These are phyloP conservation scores for Choloepus didactylus DNA, from an alignment of 2,797 vertebrate species.

Conservation along the genomic window DNA sequence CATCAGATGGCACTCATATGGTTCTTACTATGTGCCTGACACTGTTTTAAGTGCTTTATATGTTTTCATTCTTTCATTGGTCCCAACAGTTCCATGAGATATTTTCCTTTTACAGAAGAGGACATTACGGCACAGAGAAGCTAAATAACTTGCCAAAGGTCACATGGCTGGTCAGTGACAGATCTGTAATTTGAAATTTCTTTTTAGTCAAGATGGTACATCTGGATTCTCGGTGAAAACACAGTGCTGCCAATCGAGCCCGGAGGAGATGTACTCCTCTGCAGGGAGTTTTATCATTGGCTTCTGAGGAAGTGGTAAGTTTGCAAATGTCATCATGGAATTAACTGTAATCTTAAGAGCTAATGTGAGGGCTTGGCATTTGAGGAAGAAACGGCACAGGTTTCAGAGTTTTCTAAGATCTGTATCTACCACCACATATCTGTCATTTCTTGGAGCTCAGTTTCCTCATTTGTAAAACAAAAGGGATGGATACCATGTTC, in stretches of 20 bases:
- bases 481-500: not conserved
- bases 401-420: slow-evolving; percentile 21
- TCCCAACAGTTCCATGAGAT: not conserved
- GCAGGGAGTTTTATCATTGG: not conserved
- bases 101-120: slow-evolving; percentile 26
- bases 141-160: not conserved
- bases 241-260: not conserved
- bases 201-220: not conserved
- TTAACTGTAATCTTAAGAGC: slow-evolving; percentile 59
- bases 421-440: slow-evolving; percentile 14
- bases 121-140: not conserved
- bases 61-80: not conserved
- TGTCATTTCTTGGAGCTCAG: not conserved
- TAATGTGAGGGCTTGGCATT: not conserved
- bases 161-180: not conserved
- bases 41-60: not conserved
- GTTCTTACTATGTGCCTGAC: not conserved
- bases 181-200: slow-evolving; percentile 46
- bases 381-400: not conserved
- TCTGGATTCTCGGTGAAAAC: not conserved
- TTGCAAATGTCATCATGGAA: slow-evolving; percentile 24
- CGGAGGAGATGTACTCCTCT: not conserved
- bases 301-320: slow-evolving; percentile 9
- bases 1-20: not conserved
- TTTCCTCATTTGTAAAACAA: slow-evolving; percentile 9